A percentile compares a stretch with the other conserved stretches of the same genome.
These are phyloP conservation scores for Drosophila malerkotliana DNA, from an alignment of 1,140 invertebrate species.

Conservation along the genomic window DNA sequence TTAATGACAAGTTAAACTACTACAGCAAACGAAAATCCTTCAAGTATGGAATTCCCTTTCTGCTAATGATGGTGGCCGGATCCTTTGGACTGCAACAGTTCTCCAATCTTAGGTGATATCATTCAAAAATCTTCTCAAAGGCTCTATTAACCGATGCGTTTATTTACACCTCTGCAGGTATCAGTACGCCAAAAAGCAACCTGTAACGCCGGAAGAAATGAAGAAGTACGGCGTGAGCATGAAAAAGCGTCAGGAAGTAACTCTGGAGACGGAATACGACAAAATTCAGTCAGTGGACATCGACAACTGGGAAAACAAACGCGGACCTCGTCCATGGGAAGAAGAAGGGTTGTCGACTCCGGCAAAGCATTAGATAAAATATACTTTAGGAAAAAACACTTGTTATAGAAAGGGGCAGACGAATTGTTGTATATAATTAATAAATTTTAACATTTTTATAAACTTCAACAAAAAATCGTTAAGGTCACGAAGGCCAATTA, in stretches of 20 bases:
- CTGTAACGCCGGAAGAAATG: slow-evolving; percentile 86
- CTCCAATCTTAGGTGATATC: slow-evolving; percentile 86
- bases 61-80: slow-evolving; percentile 88
- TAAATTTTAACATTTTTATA: slow-evolving; percentile 1
- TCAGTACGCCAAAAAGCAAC: slow-evolving; percentile 87
- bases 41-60: slow-evolving; percentile 87
- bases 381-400: slow-evolving; percentile 1
- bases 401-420: slow-evolving; percentile 13
- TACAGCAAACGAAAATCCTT: slow-evolving; percentile 65
- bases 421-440: slow-evolving; percentile 47
- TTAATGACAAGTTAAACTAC: slow-evolving; percentile 66
- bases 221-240: slow-evolving; percentile 87
- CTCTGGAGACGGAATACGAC: slow-evolving; percentile 89
- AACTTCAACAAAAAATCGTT: background rate
- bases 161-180: slow-evolving; percentile 85
- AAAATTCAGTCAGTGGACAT: slow-evolving; percentile 89
- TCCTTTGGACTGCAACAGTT: slow-evolving; percentile 90
- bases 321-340: slow-evolving; percentile 92
- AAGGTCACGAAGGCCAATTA: no score
- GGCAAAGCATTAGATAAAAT: slow-evolving; percentile 50
- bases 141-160: background rate
- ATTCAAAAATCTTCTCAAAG: background rate
- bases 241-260: slow-evolving; percentile 88
- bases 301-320: slow-evolving; percentile 91
- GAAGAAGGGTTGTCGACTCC: slow-evolving; percentile 70